Percentiles rank a stretch among this genome's conserved stretches.
These are phyloP conservation scores for Allolobophora icterica DNA, from an alignment of 2,888 invertebrate species.

Conservation along the genomic window DNA sequence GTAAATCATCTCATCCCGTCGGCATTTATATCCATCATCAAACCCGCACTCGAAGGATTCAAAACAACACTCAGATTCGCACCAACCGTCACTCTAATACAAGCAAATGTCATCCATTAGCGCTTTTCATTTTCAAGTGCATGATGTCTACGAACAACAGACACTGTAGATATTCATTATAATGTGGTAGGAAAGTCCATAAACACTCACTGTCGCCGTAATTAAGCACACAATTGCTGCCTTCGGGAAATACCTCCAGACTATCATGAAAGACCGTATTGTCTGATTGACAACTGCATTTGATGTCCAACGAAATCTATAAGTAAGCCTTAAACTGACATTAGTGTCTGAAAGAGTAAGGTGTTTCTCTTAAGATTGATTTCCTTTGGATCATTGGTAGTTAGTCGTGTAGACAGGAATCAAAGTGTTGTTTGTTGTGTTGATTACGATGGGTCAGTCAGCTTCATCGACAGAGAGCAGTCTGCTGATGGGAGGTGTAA, in stretches of 20 bases:
- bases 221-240: not conserved
- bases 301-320: not conserved
- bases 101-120: slow-evolving; percentile 8
- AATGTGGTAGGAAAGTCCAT: not conserved
- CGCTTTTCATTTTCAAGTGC: not conserved
- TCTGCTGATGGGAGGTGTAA: not conserved
- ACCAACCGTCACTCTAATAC: not conserved
- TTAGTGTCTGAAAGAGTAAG: not conserved
- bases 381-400: too few species aligned
- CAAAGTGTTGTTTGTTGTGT: too few species aligned
- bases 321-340: not conserved
- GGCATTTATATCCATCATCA: not conserved
- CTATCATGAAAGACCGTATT: not conserved
- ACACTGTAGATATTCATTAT: not conserved
- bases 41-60: not conserved
- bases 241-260: too few species aligned
- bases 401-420: too few species aligned
- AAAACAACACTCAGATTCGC: not conserved
- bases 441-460: too few species aligned
- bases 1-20: not conserved
- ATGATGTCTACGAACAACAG: not conserved
- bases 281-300: not conserved
- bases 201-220: not conserved
- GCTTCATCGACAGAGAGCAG: too few species aligned
- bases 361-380: not conserved